phyloP scores from a whole-genome alignment of 92 coral and sea anemone genomes.

The Zoanthus gigantus region DNA sequence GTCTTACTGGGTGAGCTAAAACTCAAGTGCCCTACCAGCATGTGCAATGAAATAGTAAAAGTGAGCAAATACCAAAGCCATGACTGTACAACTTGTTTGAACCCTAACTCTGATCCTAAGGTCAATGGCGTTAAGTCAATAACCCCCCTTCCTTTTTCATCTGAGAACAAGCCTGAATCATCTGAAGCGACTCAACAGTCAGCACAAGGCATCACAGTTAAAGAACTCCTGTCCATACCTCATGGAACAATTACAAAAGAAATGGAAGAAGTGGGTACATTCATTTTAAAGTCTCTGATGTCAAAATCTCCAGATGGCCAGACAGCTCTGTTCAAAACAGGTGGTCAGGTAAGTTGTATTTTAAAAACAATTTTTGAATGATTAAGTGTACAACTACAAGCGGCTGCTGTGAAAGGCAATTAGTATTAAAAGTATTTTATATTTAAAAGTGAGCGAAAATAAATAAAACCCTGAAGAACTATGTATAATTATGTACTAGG shows the following conservation, averaged over 20 bases:
- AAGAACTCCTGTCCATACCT: slow-evolving; percentile 15
- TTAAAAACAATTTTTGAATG: not conserved
- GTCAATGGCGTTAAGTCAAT: not conserved
- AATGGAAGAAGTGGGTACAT: slow-evolving; percentile 34
- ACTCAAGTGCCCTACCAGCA: not conserved
- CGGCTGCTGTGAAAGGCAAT: not conserved
- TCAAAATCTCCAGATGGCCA: slow-evolving; percentile 36
- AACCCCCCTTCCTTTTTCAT: not conserved
- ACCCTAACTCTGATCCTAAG: not conserved
- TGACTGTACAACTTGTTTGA: slow-evolving; percentile 1
- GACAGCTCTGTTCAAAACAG: slow-evolving; percentile 28
- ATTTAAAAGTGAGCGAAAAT: not conserved
- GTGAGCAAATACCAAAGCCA: slow-evolving; percentile 16
- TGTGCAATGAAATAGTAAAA: slow-evolving; percentile 16
- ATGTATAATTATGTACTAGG: not conserved
- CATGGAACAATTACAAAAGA: slow-evolving; percentile 1
- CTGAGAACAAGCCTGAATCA: slow-evolving; percentile 15
- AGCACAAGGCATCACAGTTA: slow-evolving; percentile 13
- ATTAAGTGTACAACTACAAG: not conserved
- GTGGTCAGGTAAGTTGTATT: slow-evolving; percentile 13
- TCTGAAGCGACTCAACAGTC: slow-evolving; percentile 13
- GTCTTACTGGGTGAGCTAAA: slow-evolving; percentile 18
- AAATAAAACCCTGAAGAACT: not conserved
- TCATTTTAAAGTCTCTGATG: slow-evolving; percentile 24
- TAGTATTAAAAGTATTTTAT: not conserved